Base-by-base conservation (phyloP, 2,113 vertebrate genomes). In the Odocoileus hemionus region DNA sequence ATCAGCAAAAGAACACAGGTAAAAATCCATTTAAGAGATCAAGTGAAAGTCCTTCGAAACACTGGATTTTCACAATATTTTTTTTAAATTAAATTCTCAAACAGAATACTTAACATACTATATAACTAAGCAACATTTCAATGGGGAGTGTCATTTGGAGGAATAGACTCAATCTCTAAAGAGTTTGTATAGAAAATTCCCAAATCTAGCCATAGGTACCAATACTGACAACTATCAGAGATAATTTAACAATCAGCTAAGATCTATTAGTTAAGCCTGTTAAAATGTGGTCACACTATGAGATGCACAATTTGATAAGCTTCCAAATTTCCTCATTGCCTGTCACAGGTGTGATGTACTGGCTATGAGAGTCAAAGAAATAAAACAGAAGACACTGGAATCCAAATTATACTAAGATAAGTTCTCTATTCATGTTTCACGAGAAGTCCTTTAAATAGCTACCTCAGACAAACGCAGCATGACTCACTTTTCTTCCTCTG, bases 321-420 rank as follows among this genome's bases (percentile, higher is more conserved):
- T 96, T 94, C 58, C 95, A 98, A 76, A 28, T 54, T 96, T 57
- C 89, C 95, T 96, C 54, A 36, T 26, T 79, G 83, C 94, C 96
- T 64, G 45, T 89, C 96, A 88, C 90, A 97, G 87, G 95, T 96
- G 91, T 25, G 86, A 88, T 47, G 33, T 43, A 13, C 0, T 60
- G 36, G 57, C 0, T 33, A 33, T 1, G 91, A 47, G 21, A 98
- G 91, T 64, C 91, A 97, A 76, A 97, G 28, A 47, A 94, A 76
- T 74, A 57, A 93, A 88, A 96, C 82, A 97, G 95, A 97, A 96
- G 11, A 39, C 95, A 94, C 0, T 91, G 25, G 70, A 43, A 90
- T n/a, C 6, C 76, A 91, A 60, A 70, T 6, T 95, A 47, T 21
- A 78, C 43, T 54, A 50, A 92, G 36, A 96, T 39, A 70, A 97